A percentile compares a stretch with the other conserved stretches of the same genome.
phyloP scores from a whole-genome alignment of 2,888 invertebrate genomes.

The Odontomyia ornata region DNA sequence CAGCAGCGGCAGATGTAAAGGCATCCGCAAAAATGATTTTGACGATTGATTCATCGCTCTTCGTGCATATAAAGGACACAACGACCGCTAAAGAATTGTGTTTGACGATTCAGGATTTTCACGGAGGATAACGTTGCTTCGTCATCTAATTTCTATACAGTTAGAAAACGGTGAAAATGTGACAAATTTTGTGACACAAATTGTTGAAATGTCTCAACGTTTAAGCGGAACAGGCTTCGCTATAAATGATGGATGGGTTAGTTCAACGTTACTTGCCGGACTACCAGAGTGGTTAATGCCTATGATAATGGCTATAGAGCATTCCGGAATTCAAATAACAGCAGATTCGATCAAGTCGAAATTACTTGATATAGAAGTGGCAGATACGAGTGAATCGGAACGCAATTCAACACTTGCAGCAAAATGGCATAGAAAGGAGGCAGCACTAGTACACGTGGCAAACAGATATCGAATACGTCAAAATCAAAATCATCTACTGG shows the following conservation, averaged over 20 bases:
- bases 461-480: background rate
- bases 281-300: constrained; percentile 48
- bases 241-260: constrained; percentile 49
- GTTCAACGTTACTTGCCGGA: constrained; percentile 47
- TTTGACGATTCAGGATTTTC: constrained; percentile 12
- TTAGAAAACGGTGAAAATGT: constrained; percentile 22
- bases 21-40: background rate
- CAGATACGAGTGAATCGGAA: background rate
- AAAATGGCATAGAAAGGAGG: background rate
- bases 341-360: background rate
- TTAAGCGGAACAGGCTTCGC: constrained; percentile 42
- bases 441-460: background rate
- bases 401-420: background rate
- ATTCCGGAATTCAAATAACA: constrained; percentile 44
- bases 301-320: constrained; percentile 51
- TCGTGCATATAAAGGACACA: background rate
- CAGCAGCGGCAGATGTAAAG: background rate
- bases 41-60: background rate
- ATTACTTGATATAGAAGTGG: background rate
- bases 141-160: background rate
- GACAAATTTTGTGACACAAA: too few species aligned
- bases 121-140: background rate
- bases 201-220: too few species aligned
- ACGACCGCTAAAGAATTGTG: background rate
- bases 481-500: background rate